These are phyloP conservation scores for Otus scops DNA, from an alignment of 2,797 vertebrate genomes.

Conservation along the genomic window DNA sequence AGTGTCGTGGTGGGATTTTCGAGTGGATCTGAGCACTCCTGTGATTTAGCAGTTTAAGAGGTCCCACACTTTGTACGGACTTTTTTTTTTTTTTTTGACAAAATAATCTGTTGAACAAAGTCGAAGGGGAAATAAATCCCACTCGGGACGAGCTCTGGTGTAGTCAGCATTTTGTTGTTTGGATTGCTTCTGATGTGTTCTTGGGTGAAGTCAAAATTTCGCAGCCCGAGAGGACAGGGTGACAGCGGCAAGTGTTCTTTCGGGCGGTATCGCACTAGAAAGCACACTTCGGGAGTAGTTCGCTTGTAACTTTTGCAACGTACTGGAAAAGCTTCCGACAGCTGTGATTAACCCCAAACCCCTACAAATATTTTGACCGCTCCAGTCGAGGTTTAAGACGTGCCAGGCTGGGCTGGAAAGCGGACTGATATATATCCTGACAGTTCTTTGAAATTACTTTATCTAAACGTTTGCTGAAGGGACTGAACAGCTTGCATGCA, in stretches of 20 bases:
- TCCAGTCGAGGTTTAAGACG: not conserved
- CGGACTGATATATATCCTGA: not conserved
- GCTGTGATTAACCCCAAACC: not conserved
- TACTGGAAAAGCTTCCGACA: not conserved
- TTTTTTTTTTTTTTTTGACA: not conserved
- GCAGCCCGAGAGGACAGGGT: not conserved
- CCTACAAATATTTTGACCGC: not conserved
- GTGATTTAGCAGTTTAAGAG: not conserved
- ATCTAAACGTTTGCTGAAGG: not conserved
- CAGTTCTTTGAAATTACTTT: not conserved
- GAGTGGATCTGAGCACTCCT: not conserved
- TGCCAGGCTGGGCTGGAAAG: not conserved
- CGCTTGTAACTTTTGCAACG: not conserved
- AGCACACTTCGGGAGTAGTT: not conserved
- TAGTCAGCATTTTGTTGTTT: not conserved
- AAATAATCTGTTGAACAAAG: not conserved
- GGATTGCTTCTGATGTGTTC: not conserved
- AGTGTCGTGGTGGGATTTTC: not conserved
- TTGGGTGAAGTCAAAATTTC: not conserved
- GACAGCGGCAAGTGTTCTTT: not conserved
- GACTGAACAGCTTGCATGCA: not conserved
- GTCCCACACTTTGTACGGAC: not conserved
- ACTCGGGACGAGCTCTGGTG: accelerated
- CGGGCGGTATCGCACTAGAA: not conserved
- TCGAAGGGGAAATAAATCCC: not conserved